phyloP scores from a whole-genome alignment of 2,797 vertebrate genomes.

The Cyprinodon diabolis region DNA sequence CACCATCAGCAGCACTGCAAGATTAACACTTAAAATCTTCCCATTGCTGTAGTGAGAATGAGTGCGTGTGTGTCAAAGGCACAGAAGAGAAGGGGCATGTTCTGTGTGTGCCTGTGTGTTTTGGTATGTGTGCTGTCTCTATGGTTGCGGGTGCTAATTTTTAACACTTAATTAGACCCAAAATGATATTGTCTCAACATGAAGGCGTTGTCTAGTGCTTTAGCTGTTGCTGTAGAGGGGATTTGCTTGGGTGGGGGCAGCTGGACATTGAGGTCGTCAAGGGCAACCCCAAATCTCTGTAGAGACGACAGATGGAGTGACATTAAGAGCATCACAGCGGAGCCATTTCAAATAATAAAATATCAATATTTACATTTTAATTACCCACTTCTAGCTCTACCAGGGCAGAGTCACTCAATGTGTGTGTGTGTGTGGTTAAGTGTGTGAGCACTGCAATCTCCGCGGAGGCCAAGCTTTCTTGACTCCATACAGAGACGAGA shows the following conservation, averaged over 20 bases:
- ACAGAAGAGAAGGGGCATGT: constrained; percentile 37
- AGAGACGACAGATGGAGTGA: constrained; percentile 98
- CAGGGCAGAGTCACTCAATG: constrained; percentile 84
- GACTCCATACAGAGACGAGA: constrained; percentile 32
- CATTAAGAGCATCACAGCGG: constrained; percentile 97
- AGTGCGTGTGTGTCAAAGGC: constrained; percentile 45
- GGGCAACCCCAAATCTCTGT: constrained; percentile 93
- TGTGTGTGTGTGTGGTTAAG: constrained; percentile 81
- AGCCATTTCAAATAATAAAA: constrained; percentile 99
- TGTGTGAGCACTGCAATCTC: constrained; percentile 36
- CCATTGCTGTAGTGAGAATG: constrained; percentile 83
- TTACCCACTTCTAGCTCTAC: constrained; percentile 93
- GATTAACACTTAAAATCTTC: constrained; percentile 99
- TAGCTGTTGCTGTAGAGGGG: constrained; percentile 46
- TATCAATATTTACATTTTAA: constrained; percentile 99
- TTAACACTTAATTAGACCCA: constrained; percentile 79
- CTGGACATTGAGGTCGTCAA: constrained; percentile 74
- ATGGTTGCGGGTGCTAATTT: constrained; percentile 67
- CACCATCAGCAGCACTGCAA: constrained; percentile 95
- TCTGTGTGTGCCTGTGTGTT: constrained; percentile 25
- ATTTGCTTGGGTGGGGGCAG: constrained; percentile 58
- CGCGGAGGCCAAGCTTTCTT: constrained; percentile 33
- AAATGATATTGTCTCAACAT: constrained; percentile 63
- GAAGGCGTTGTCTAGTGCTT: constrained; percentile 47
- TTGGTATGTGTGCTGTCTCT: constrained; percentile 44